Percentiles rank a stretch among this genome's conserved stretches.
Conservation (phyloP, 1,140 invertebrate species). For the Tribolium castaneum region DNA sequence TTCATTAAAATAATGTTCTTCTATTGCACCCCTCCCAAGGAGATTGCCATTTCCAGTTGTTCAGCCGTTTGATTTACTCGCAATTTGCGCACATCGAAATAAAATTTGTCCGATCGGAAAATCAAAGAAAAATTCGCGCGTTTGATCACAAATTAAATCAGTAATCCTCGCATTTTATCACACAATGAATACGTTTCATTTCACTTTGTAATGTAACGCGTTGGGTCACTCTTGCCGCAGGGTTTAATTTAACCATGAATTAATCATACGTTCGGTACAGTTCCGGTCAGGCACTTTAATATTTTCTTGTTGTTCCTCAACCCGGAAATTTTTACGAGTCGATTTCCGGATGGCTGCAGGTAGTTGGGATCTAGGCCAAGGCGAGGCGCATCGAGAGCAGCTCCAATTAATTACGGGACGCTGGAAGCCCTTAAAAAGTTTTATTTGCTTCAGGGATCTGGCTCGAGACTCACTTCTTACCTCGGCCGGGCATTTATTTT, state of each 20-base stretch:
- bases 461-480: neutral
- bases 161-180: neutral
- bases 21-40: too few species aligned
- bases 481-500: neutral
- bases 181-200: neutral
- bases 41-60: too few species aligned
- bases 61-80: too few species aligned
- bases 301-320: neutral
- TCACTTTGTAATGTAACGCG: neutral
- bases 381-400: neutral
- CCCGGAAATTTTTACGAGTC: neutral
- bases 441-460: slow-evolving; percentile 9
- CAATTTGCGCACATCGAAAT: too few species aligned
- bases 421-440: neutral
- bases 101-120: too few species aligned
- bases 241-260: slow-evolving; percentile 24
- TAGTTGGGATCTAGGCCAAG: neutral
- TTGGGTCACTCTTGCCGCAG: neutral
- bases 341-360: neutral
- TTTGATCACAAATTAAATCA: neutral
- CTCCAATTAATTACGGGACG: slow-evolving; percentile 13
- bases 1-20: too few species aligned
- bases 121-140: too few species aligned
- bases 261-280: slow-evolving; percentile 10
- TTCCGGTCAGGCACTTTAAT: slow-evolving; percentile 5